Base-by-base conservation (phyloP, 2,113 vertebrate genomes). In the Anarrhichthys ocellatus region DNA sequence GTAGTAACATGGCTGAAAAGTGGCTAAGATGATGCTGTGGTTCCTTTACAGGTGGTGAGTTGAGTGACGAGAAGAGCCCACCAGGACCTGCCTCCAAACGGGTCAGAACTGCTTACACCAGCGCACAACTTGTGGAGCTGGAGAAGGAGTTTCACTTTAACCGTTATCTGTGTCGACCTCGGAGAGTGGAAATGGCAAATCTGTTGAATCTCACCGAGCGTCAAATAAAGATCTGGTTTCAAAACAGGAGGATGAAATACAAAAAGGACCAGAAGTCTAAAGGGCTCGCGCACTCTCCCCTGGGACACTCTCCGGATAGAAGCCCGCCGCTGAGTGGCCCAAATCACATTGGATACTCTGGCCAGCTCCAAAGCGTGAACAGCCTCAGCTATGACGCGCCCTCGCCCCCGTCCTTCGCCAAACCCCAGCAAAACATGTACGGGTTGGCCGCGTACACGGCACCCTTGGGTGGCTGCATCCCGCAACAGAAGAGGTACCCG, bases 161-260 rank as follows among this genome's bases (percentile, higher is more conserved):
- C 93, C 97, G 98, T 81, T 99, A 99, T 86, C 93, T 99, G 61
- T 99, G 97, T 92, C 97, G 98, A 82, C 98, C 98, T 3, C 96
- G 98, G 88, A 94, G 98, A 74, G 98, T 99, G 93, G 98, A 99
- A 79, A 99, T 99, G 98, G 98, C 98, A 68, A 99, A 99, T 92
- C 93, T 99, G 76, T 96, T 99, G 82, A 99, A 98, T 91, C 97
- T 99, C 88, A 99, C 98, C 22, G 98, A 99, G 93, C 96, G 98
- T 58, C 98, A 99, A 95, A 99, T 99, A 91, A 99, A 99, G 96
- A 99, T 99, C 95, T 99, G 98, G 98, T 99, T 99, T 96, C 98
- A 99, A 93, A 99, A 99, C 95, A 91, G 98, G 85, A 96, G 98
- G 91, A 99, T 99, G 98, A 99, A 99, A 92, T 99, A 99, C 95